phyloP scores from a whole-genome alignment of 1,140 invertebrate species.

The Anadara kagoshimensis region DNA sequence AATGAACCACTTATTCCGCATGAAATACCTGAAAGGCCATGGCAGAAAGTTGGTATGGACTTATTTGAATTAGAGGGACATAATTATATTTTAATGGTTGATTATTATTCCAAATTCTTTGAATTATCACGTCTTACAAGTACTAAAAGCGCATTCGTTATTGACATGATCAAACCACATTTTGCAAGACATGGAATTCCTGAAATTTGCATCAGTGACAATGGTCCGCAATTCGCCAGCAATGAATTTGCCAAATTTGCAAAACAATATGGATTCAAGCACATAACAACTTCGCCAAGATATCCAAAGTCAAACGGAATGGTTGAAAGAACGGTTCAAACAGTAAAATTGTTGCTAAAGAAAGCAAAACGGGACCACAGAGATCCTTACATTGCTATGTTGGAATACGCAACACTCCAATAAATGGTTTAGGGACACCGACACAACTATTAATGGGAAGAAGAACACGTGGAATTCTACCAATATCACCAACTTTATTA shows the following conservation, averaged over 20 bases:
- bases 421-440: slow-evolving; percentile 25
- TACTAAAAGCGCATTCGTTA: slow-evolving; percentile 11
- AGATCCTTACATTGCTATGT: slow-evolving; percentile 36
- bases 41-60: slow-evolving; percentile 22
- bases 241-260: slow-evolving; percentile 48
- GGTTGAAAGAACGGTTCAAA: slow-evolving; percentile 43
- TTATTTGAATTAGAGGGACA: slow-evolving; percentile 7
- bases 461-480: slow-evolving; percentile 21
- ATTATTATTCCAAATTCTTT: slow-evolving; percentile 42
- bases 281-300: slow-evolving; percentile 36
- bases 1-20: slow-evolving; percentile 18
- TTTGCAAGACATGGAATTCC: slow-evolving; percentile 53
- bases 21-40: slow-evolving; percentile 8
- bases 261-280: slow-evolving; percentile 40
- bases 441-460: slow-evolving; percentile 37
- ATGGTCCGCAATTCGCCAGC: slow-evolving; percentile 47
- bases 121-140: not conserved
- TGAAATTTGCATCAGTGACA: slow-evolving; percentile 44
- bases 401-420: slow-evolving; percentile 40
- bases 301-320: slow-evolving; percentile 48
- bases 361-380: slow-evolving; percentile 18
- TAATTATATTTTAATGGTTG: slow-evolving; percentile 17
- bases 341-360: slow-evolving; percentile 44
- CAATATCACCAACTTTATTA: not conserved
- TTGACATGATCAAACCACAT: slow-evolving; percentile 37